phyloP scores from a whole-genome alignment of 2,797 vertebrate genomes.

The Pyrocephalus nanus region DNA sequence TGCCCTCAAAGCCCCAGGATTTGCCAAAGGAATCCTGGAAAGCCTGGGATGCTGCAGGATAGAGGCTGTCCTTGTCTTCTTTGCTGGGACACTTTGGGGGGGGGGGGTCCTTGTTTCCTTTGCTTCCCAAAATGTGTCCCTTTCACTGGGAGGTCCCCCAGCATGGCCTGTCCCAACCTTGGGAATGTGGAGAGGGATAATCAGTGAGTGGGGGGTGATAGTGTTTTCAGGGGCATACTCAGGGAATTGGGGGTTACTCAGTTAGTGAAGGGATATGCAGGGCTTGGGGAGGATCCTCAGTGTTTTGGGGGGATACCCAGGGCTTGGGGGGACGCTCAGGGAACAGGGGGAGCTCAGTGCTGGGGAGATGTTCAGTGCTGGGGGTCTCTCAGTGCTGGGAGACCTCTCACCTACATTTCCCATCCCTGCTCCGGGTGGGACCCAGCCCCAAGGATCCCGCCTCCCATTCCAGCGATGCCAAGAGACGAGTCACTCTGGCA shows the following conservation, averaged over 20 bases:
- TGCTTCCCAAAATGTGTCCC: too few species aligned
- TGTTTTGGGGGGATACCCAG: too few species aligned
- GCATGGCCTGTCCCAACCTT: neutral
- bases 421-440: neutral
- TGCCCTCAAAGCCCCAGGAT: too few species aligned
- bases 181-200: neutral
- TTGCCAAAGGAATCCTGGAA: neutral
- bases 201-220: neutral
- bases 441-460: neutral
- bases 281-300: neutral
- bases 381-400: too few species aligned
- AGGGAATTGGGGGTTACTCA: too few species aligned
- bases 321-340: neutral
- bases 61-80: neutral
- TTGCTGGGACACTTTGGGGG: neutral
- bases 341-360: too few species aligned
- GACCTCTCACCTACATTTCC: neutral
- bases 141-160: neutral
- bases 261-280: too few species aligned
- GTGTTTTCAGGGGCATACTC: neutral
- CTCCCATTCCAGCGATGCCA: neutral
- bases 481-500: constrained; percentile 40
- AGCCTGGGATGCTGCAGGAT: too few species aligned
- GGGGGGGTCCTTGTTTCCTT: neutral
- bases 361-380: rapidly evolving